A percentile compares a stretch with the other conserved stretches of the same genome.
phyloP scores from a whole-genome alignment of 2,797 vertebrate species.

The Danio choprae region DNA sequence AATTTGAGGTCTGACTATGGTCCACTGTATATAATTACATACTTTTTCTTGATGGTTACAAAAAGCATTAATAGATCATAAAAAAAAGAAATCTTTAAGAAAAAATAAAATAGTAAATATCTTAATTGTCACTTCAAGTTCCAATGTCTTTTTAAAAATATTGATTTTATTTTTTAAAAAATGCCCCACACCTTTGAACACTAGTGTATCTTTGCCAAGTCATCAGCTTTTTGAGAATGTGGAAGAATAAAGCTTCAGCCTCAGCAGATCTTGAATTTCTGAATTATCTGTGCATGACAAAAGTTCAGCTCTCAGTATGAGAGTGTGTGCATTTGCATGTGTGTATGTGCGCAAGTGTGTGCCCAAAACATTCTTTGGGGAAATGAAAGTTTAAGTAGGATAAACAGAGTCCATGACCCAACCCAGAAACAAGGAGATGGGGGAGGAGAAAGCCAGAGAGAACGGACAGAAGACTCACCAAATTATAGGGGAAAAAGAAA shows the following conservation, averaged over 20 bases:
- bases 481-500: slow-evolving; percentile 19
- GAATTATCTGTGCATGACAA: slow-evolving; percentile 9
- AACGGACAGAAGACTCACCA: background rate
- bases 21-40: too few species aligned
- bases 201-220: background rate
- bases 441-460: slow-evolving; percentile 39
- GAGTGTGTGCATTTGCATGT: slow-evolving; percentile 32
- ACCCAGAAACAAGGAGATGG: slow-evolving; percentile 14
- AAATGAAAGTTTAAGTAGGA: slow-evolving; percentile 59
- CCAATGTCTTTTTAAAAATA: background rate
- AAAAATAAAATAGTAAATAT: background rate
- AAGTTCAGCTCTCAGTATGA: slow-evolving; percentile 20
- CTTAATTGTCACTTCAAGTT: background rate
- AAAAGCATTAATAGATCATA: background rate
- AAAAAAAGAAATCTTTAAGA: background rate
- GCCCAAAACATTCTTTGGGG: slow-evolving; percentile 53
- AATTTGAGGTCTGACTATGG: too few species aligned
- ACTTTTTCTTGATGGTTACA: too few species aligned
- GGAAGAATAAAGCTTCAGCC: background rate
- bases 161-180: background rate
- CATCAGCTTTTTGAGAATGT: background rate
- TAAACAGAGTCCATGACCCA: slow-evolving; percentile 52
- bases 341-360: slow-evolving; percentile 9
- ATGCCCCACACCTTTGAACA: background rate
- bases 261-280: background rate